Conservation (phyloP, 2,797 vertebrate species). For the Eulemur albifrons region DNA sequence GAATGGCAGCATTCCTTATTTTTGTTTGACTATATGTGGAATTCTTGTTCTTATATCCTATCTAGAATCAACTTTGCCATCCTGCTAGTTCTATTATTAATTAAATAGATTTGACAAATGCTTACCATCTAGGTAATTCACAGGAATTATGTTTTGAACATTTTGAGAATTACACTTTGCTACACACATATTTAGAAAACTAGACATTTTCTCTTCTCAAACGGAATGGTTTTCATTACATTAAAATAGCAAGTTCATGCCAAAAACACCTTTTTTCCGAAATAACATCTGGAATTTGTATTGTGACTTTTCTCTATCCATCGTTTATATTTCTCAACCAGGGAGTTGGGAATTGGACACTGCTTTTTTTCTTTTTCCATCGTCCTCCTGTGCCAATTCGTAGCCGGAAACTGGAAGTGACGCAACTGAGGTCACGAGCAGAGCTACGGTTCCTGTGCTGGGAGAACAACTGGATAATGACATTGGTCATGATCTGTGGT, state of each 20-base stretch:
- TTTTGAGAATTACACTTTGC: not conserved
- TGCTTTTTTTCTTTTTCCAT: not conserved
- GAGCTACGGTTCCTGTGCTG: not conserved
- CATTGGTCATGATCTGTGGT: not conserved
- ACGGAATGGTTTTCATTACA: not conserved
- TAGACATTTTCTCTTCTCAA: conserved; percentile 23
- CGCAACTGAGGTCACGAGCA: not conserved
- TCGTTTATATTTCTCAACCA: not conserved
- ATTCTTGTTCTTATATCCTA: not conserved
- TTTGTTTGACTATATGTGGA: not conserved
- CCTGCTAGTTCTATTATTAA: not conserved
- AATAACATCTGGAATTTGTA: conserved; percentile 47
- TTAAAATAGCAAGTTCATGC: not conserved
- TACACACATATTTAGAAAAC: not conserved
- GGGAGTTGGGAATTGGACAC: not conserved
- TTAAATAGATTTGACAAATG: not conserved
- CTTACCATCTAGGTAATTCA: not conserved
- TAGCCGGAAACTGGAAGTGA: not conserved
- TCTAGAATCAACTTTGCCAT: not conserved
- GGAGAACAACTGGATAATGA: not conserved
- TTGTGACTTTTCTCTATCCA: not conserved
- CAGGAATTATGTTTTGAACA: not conserved
- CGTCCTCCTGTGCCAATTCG: not conserved
- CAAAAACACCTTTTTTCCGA: conserved; percentile 30
- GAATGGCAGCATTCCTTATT: not conserved